These are phyloP conservation scores for Listronotus oregonensis DNA, from an alignment of 1,140 invertebrate genomes.

Conservation along the genomic window DNA sequence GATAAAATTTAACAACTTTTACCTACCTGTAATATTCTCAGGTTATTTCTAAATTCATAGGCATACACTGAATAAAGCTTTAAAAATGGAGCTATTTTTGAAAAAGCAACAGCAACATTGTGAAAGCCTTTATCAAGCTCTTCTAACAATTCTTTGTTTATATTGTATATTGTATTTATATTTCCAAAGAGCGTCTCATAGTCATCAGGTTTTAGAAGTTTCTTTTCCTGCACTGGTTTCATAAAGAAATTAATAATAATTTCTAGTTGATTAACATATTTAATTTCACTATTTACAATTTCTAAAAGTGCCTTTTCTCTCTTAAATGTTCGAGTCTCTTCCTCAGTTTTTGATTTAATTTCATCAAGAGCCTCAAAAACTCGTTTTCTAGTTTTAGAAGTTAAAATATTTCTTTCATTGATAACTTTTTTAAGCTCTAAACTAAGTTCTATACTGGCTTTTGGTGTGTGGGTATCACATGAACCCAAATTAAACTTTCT, in stretches of 20 bases:
- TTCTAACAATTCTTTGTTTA: slow-evolving; percentile 70
- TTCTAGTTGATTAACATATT: slow-evolving; percentile 72
- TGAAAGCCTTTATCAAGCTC: slow-evolving; percentile 65
- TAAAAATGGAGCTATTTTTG: slow-evolving; percentile 74
- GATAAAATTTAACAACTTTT: too few relatives aligned
- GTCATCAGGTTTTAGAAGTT: slow-evolving; percentile 60
- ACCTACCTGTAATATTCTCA: slow-evolving; percentile 61
- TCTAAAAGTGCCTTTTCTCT: slow-evolving; percentile 66
- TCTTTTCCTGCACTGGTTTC: slow-evolving; percentile 65
- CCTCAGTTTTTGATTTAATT: slow-evolving; percentile 55
- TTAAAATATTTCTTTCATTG: slow-evolving; percentile 66
- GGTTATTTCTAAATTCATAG: slow-evolving; percentile 70
- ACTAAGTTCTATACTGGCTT: slow-evolving; percentile 62
- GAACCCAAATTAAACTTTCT: neutral
- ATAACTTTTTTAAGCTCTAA: slow-evolving; percentile 65
- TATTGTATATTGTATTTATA: slow-evolving; percentile 71
- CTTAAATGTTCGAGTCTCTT: slow-evolving; percentile 57
- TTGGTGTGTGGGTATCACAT: slow-evolving; percentile 45
- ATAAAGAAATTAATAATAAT: slow-evolving; percentile 72
- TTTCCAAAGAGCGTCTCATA: slow-evolving; percentile 69
- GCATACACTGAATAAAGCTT: slow-evolving; percentile 81
- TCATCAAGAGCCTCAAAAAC: slow-evolving; percentile 61
- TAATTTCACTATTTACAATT: slow-evolving; percentile 73
- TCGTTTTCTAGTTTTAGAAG: slow-evolving; percentile 64
- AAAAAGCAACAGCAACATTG: slow-evolving; percentile 70